Evolutionary conservation across 2,888 invertebrate genomes (phyloP).

Genomic region (Eudiplozoon nipponicum): DNA sequence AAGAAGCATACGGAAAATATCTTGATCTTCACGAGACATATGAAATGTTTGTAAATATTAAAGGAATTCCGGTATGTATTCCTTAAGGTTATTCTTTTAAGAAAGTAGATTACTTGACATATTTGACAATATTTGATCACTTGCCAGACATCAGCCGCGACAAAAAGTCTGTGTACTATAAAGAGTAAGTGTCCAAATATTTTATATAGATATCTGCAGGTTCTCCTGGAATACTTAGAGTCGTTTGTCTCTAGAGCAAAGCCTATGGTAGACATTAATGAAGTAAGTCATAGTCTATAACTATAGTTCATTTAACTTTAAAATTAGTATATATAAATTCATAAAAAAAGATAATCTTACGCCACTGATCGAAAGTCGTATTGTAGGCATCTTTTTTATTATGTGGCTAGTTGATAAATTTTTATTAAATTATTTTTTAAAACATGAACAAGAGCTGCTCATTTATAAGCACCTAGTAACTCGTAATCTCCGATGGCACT

Average conservation of each 20-base stretch:
- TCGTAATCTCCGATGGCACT: too few relatives aligned
- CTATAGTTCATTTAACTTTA: slow-evolving; percentile 1
- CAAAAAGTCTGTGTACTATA: slow-evolving; percentile 30
- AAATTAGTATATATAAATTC: slow-evolving; percentile 13
- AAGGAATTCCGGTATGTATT: slow-evolving; percentile 48
- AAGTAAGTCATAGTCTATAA: slow-evolving; percentile 21
- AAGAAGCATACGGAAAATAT: slow-evolving; percentile 92
- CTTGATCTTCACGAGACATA: slow-evolving; percentile 80
- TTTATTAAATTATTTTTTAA: too few relatives aligned
- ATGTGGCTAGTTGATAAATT: too few relatives aligned
- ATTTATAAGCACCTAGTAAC: too few relatives aligned
- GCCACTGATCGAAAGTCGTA: too few relatives aligned
- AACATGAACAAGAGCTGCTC: too few relatives aligned
- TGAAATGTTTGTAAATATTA: slow-evolving; percentile 70
- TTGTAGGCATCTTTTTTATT: too few relatives aligned
- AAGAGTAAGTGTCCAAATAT: slow-evolving; percentile 50
- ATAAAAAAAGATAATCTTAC: too few relatives aligned
- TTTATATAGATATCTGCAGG: slow-evolving; percentile 40
- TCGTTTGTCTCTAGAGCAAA: slow-evolving; percentile 49
- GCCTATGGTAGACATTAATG: slow-evolving; percentile 44
- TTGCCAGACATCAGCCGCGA: slow-evolving; percentile 61
- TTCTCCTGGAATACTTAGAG: slow-evolving; percentile 49
- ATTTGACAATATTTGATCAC: slow-evolving; percentile 64
- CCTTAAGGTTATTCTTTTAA: slow-evolving; percentile 16
- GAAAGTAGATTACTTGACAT: slow-evolving; percentile 60